Percentiles rank a stretch among this genome's conserved stretches.
phyloP scores from a whole-genome alignment of 2,797 vertebrate genomes.

The Pempheris klunzingeri region DNA sequence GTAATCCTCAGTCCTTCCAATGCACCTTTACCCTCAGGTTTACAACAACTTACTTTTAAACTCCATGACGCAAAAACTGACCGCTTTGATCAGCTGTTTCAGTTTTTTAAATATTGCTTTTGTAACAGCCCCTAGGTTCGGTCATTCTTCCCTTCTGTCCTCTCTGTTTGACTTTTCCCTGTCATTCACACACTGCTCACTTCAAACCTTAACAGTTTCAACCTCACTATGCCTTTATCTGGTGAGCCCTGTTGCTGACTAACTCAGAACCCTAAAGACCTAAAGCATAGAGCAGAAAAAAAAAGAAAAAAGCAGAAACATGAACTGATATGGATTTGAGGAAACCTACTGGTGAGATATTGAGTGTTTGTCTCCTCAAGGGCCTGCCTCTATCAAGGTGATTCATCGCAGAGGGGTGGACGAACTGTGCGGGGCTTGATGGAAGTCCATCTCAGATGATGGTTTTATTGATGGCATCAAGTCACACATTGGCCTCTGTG shows the following conservation, averaged over 20 bases:
- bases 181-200: constrained; percentile 28
- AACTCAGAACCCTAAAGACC: constrained; percentile 60
- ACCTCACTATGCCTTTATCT: constrained; percentile 8
- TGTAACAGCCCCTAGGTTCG: not conserved
- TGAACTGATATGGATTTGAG: constrained; percentile 74
- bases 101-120: not conserved
- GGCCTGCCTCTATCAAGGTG: constrained; percentile 70
- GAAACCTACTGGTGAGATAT: constrained; percentile 81
- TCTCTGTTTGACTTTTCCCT: constrained; percentile 26
- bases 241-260: constrained; percentile 26
- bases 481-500: constrained; percentile 82
- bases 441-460: constrained; percentile 72
- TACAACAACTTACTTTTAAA: constrained; percentile 9
- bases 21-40: constrained; percentile 15
- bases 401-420: constrained; percentile 58
- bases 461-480: constrained; percentile 87
- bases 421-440: constrained; percentile 55
- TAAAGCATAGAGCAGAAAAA: constrained; percentile 24
- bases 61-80: not conserved
- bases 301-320: constrained; percentile 60
- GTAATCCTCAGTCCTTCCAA: constrained; percentile 18
- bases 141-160: not conserved
- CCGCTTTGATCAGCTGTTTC: not conserved
- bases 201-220: constrained; percentile 34
- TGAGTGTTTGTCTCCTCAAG: constrained; percentile 83